A percentile compares a stretch with the other conserved stretches of the same genome.
Conservation (phyloP, 2,888 invertebrate genomes). For the Nephrotoma appendiculata region DNA sequence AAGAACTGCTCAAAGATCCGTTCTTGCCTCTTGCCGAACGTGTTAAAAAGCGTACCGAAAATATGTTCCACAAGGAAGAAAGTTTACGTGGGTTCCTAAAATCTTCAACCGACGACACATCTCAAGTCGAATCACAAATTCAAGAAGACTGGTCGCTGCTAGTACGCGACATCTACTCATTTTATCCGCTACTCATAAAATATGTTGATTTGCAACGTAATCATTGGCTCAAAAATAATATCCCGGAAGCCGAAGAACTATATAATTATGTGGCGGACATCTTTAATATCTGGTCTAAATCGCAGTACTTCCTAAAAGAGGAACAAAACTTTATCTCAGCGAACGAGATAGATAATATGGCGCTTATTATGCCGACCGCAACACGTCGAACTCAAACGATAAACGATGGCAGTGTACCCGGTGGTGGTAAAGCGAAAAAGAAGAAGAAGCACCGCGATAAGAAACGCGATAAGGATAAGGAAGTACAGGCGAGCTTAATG, state of each 20-base stretch:
- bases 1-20: slow-evolving; percentile 85
- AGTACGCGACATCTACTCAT: slow-evolving; percentile 96
- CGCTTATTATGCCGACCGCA: slow-evolving; percentile 90
- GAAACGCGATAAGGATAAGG: slow-evolving; percentile 88
- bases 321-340: slow-evolving; percentile 99
- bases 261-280: slow-evolving; percentile 97
- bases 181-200: slow-evolving; percentile 96
- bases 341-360: slow-evolving; percentile 99
- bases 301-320: slow-evolving; percentile 92
- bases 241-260: slow-evolving; percentile 87
- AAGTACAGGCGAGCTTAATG: slow-evolving; percentile 93
- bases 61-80: slow-evolving; percentile 88
- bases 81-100: slow-evolving; percentile 81
- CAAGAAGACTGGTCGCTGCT: slow-evolving; percentile 94
- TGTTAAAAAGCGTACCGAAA: slow-evolving; percentile 75
- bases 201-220: slow-evolving; percentile 97
- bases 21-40: slow-evolving; percentile 91
- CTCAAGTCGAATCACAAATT: slow-evolving; percentile 83
- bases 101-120: slow-evolving; percentile 82
- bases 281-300: slow-evolving; percentile 98
- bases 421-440: slow-evolving; percentile 67
- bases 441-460: slow-evolving; percentile 92
- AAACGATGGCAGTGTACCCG: slow-evolving; percentile 58
- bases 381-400: slow-evolving; percentile 65
- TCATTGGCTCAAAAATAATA: slow-evolving; percentile 92